phyloP scores from a whole-genome alignment of 2,888 invertebrate species.

The Phragmatobia fuliginosa region DNA sequence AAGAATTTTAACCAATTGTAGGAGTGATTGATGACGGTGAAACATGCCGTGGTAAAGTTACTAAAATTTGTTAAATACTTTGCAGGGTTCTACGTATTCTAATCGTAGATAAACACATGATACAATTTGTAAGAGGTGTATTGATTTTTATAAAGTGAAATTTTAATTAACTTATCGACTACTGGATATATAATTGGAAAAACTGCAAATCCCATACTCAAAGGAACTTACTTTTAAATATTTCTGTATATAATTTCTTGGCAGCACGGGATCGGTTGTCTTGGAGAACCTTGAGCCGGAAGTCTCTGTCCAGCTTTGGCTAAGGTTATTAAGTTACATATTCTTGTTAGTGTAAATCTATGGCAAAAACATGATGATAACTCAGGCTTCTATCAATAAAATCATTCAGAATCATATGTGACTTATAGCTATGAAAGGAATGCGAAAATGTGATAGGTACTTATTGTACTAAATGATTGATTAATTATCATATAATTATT shows the following conservation, averaged over 20 bases:
- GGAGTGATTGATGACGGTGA: background rate
- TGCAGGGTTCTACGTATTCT: background rate
- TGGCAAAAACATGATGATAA: background rate
- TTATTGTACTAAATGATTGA: background rate
- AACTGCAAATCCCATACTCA: no score
- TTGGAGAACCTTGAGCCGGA: no score
- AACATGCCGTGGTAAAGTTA: background rate
- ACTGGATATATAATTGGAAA: background rate
- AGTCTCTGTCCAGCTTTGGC: no score
- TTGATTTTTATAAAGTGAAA: background rate
- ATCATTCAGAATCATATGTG: background rate
- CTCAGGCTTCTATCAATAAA: background rate
- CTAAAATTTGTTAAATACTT: background rate
- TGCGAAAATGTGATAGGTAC: background rate
- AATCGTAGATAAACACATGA: background rate
- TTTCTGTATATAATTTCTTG: background rate
- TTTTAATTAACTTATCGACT: background rate
- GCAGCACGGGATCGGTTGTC: no score
- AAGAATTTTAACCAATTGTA: constrained; percentile 1
- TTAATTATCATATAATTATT: background rate
- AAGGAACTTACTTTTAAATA: background rate
- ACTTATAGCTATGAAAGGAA: background rate
- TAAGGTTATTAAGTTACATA: no score
- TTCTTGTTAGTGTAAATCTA: background rate
- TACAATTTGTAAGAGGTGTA: background rate